These are phyloP conservation scores for Hyperoodon ampullatus DNA, from an alignment of 2,113 vertebrate species.

Conservation along the genomic window DNA sequence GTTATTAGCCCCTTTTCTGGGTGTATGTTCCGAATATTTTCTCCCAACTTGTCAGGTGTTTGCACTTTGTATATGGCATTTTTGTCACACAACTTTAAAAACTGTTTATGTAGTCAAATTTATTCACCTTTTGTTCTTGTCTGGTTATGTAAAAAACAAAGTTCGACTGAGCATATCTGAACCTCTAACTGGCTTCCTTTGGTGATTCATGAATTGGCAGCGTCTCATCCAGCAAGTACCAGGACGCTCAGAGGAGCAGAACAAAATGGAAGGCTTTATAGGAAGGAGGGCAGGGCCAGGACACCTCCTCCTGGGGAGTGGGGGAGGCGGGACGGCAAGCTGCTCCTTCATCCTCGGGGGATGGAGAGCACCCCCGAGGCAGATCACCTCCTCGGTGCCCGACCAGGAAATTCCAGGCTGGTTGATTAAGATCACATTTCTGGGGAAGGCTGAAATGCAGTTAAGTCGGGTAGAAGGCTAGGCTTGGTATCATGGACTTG, in stretches of 20 bases:
- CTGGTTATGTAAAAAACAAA: not conserved
- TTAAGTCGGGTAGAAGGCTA: not conserved
- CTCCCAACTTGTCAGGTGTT: not conserved
- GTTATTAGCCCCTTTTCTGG: not conserved
- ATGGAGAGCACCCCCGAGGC: not conserved
- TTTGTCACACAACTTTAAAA: not conserved
- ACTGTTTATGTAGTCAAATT: not conserved
- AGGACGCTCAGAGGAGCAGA: no score
- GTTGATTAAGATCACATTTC: no score
- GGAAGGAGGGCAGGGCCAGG: no score
- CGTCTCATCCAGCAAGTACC: not conserved
- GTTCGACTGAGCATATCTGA: not conserved
- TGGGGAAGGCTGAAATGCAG: not conserved
- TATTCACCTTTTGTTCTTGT: not conserved
- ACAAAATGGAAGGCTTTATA: not conserved
- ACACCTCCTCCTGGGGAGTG: not conserved
- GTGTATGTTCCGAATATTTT: not conserved
- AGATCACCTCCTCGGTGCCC: not conserved
- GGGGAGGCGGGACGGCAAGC: not conserved
- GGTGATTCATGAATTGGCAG: not conserved
- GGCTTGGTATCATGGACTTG: rapidly evolving
- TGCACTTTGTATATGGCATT: not conserved
- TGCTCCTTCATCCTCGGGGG: not conserved
- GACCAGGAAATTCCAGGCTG: not conserved
- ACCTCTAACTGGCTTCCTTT: not conserved